These are phyloP conservation scores for Lagria hirta DNA, from an alignment of 2,888 invertebrate genomes.

Conservation along the genomic window DNA sequence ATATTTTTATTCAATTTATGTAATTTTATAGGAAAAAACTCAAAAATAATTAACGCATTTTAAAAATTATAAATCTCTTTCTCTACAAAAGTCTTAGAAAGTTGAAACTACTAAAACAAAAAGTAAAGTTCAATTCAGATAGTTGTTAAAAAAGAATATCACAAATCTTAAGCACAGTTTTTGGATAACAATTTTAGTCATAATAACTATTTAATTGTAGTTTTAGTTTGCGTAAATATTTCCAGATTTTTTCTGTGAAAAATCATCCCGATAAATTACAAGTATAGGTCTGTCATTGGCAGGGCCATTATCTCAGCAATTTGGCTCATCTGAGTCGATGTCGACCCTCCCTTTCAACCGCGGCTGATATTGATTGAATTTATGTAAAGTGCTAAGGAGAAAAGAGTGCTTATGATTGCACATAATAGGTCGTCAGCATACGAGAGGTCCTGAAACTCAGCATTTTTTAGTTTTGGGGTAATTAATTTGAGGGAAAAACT, in stretches of 20 bases:
- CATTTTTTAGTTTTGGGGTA: too few relatives aligned
- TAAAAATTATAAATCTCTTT: too few relatives aligned
- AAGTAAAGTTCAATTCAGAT: neutral
- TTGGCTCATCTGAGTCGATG: slow-evolving; percentile 25
- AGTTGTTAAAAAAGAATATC: neutral
- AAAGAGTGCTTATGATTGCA: slow-evolving; percentile 42
- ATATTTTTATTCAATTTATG: too few relatives aligned
- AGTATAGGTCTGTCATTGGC: slow-evolving; percentile 38
- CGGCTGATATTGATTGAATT: slow-evolving; percentile 44
- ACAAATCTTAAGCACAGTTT: too few relatives aligned
- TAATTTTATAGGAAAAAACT: too few relatives aligned
- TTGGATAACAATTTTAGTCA: too few relatives aligned
- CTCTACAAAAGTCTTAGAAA: too few relatives aligned
- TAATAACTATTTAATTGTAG: too few relatives aligned
- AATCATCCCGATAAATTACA: slow-evolving; percentile 35
- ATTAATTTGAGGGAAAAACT: too few relatives aligned
- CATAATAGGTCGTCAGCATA: slow-evolving; percentile 42
- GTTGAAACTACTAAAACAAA: neutral
- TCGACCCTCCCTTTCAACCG: slow-evolving; percentile 23
- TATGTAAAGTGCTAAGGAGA: slow-evolving; percentile 40
- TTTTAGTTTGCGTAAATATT: too few relatives aligned
- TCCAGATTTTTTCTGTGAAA: slow-evolving; percentile 1
- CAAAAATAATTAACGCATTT: too few relatives aligned
- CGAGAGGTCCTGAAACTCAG: too few relatives aligned
- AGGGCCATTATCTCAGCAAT: slow-evolving; percentile 41